Evolutionary conservation across 2,797 vertebrate genomes (phyloP).

Genomic region (Hafferia zeledoni): DNA sequence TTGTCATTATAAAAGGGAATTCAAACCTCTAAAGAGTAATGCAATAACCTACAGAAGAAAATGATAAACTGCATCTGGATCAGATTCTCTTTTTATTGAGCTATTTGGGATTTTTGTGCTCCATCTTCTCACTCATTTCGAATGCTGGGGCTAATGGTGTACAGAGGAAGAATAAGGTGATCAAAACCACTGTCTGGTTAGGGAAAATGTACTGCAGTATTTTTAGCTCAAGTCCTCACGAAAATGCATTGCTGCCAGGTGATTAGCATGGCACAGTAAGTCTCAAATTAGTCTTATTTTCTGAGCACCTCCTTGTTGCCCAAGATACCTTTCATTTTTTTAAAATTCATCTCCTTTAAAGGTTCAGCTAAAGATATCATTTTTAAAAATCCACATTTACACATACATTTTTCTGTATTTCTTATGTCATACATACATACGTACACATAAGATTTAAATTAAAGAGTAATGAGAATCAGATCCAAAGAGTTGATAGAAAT

Average conservation of each 20-base stretch:
- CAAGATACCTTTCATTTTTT: background rate
- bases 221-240: background rate
- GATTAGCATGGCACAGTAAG: background rate
- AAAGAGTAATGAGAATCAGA: background rate
- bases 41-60: background rate
- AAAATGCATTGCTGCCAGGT: background rate
- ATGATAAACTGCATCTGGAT: background rate
- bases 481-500: background rate
- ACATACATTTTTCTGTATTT: background rate
- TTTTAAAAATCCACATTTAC: background rate
- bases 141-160: background rate
- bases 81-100: background rate
- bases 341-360: background rate
- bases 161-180: background rate
- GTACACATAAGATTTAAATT: background rate
- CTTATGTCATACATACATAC: background rate
- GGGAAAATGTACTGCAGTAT: background rate
- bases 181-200: background rate
- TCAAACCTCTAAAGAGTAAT: background rate
- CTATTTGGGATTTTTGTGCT: background rate
- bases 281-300: background rate
- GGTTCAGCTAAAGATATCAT: background rate
- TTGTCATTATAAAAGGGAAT: background rate
- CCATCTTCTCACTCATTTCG: background rate
- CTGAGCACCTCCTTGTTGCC: background rate